Base-by-base conservation (phyloP, 2,797 vertebrate species). In the Parauchenoglanis punctatus region DNA sequence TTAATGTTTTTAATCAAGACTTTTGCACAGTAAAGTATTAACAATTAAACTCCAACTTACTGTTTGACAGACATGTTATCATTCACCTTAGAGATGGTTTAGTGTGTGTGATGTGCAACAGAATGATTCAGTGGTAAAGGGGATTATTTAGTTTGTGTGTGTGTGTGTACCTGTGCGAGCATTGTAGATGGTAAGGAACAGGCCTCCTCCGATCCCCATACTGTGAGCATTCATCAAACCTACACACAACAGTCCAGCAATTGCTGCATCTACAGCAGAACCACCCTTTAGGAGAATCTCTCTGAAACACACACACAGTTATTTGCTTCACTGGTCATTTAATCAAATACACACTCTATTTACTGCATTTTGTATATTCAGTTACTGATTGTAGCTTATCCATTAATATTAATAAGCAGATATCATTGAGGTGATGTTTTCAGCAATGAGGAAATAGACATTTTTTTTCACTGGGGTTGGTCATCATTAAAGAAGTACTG, bases 201-300 rank as follows among this genome's bases (percentile, higher is more conserved):
- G 90, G 1, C 99, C 99, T 4, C 98, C 98, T 82, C 98, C 99
- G 0, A 99, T 99, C 70, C 99, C 99, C 95, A 95, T 96, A 89
- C 97, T 99, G 94, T 99, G 98, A 81, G 96, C 92, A 0, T 99
- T 99, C 95, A 98, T 93, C 78, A 99, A 93, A 40, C 98, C 98
- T 49, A 94, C 83, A 5, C 98, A 99, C 67, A 99, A 94, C 77
- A 99, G 93, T 31, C 96, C 93, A 7, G 99, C 97, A 3, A 99
- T 98, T 0, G 96, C 92, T 0, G 96, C 95, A 25, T 99, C 97
- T 52, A 99, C 97, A 0, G 97, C 97, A 0, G 98, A 97, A 1
- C 98, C 98, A 0, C 97, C 97, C 10, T 93, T 96, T 88, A 81
- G 87, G 75, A 99, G 94, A 2, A 94, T 92, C 46, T 98, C 97